Evolutionary conservation across 2,888 invertebrate genomes (phyloP).

Genomic region (Melanophora roralis): DNA sequence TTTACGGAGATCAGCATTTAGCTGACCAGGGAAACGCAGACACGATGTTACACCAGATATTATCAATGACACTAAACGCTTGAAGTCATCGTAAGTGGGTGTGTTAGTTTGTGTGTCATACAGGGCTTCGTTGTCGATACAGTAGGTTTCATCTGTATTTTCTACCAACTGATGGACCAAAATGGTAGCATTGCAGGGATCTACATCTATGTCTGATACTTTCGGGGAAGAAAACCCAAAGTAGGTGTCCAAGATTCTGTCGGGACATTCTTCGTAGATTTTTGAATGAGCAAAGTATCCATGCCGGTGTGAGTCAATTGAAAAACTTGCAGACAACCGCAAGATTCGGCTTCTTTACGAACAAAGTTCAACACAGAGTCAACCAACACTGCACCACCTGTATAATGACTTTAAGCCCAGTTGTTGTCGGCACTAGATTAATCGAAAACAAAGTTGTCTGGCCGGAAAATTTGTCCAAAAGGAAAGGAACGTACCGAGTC

Average conservation of each 20-base stretch:
- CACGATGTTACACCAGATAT: conserved; percentile 96
- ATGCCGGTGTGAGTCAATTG: conserved; percentile 96
- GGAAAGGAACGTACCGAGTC: too few relatives aligned
- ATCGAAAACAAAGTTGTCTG: conserved; percentile 97
- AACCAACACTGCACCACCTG: conserved; percentile 93
- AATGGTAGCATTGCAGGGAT: conserved; percentile 94
- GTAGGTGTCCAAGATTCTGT: conserved; percentile 98
- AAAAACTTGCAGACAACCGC: conserved; percentile 96
- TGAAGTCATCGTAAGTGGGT: conserved; percentile 97
- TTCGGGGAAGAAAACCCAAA: conserved; percentile 92
- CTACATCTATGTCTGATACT: conserved; percentile 94
- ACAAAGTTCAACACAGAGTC: conserved; percentile 92
- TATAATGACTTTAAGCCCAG: conserved; percentile 94
- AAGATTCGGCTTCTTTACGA: conserved; percentile 92
- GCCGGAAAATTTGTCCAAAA: too few relatives aligned
- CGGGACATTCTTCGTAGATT: too few relatives aligned
- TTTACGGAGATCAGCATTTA: conserved; percentile 95
- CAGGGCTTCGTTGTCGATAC: conserved; percentile 95
- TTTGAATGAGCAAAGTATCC: conserved; percentile 97
- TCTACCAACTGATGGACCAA: conserved; percentile 93
- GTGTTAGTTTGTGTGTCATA: too few relatives aligned
- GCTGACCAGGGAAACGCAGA: conserved; percentile 90
- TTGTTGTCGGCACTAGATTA: conserved; percentile 92
- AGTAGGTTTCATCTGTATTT: conserved; percentile 94
- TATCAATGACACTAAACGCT: conserved; percentile 90